A percentile compares a stretch with the other conserved stretches of the same genome.
Conservation (phyloP, 2,888 invertebrate species). For the Melolontha melolontha region DNA sequence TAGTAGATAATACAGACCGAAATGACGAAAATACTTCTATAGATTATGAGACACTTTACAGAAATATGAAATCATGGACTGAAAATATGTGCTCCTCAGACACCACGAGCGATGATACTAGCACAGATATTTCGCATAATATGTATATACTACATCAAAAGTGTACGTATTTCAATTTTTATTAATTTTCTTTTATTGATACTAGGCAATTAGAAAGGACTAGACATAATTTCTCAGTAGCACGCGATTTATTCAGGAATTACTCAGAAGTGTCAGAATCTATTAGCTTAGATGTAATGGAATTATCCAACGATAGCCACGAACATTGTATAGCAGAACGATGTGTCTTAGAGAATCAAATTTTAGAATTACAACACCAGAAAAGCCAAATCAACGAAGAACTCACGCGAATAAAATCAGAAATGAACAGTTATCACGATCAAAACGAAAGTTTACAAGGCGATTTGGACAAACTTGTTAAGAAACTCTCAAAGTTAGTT, state of each 20-base stretch:
- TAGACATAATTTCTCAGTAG: slow-evolving; percentile 4
- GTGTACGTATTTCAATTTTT: slow-evolving; percentile 3
- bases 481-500: slow-evolving; percentile 35
- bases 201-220: slow-evolving; percentile 23
- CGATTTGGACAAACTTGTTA: slow-evolving; percentile 31
- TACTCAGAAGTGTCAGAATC: slow-evolving; percentile 34
- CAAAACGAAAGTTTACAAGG: slow-evolving; percentile 39
- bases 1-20: slow-evolving; percentile 1
- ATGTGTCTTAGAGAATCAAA: slow-evolving; percentile 34
- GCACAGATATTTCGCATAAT: slow-evolving; percentile 23
- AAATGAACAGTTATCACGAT: slow-evolving; percentile 24
- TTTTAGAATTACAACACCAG: slow-evolving; percentile 39
- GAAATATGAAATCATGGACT: slow-evolving; percentile 33
- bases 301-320: slow-evolving; percentile 18
- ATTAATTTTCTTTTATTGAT: slow-evolving; percentile 15
- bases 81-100: slow-evolving; percentile 23
- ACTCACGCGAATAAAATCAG: slow-evolving; percentile 18
- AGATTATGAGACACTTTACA: slow-evolving; percentile 33
- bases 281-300: slow-evolving; percentile 7
- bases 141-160: slow-evolving; percentile 16
- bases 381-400: slow-evolving; percentile 39
- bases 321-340: slow-evolving; percentile 30
- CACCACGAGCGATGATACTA: not conserved
- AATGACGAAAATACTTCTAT: slow-evolving; percentile 24
- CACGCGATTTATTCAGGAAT: slow-evolving; percentile 21